These are phyloP conservation scores for Ctena decussata DNA, from an alignment of 2,888 invertebrate species.

Conservation along the genomic window DNA sequence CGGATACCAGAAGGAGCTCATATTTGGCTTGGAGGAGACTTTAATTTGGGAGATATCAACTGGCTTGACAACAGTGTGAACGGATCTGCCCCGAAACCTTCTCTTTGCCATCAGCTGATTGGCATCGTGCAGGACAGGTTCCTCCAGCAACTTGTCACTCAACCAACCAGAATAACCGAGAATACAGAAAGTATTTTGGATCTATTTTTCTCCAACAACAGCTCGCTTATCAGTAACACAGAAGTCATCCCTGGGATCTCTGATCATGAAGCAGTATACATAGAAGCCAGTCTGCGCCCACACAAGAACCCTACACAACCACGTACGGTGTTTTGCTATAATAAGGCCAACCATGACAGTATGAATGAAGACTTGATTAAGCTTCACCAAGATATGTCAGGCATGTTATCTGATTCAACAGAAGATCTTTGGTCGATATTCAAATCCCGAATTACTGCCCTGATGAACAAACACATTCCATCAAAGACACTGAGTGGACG, in stretches of 20 bases:
- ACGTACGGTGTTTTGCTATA: background rate
- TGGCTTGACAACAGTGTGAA: constrained; percentile 14
- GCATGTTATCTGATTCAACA: background rate
- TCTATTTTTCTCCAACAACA: constrained; percentile 28
- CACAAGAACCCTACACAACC: background rate
- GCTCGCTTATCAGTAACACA: no score
- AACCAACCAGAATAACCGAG: constrained; percentile 29
- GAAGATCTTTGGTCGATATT: no score
- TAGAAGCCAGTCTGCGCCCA: constrained; percentile 9
- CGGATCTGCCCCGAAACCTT: background rate
- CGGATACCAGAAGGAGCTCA: constrained; percentile 12
- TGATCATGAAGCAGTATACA: no score
- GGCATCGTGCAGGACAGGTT: background rate
- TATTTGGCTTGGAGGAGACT: constrained; percentile 22
- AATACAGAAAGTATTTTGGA: constrained; percentile 11
- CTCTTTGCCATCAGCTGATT: background rate
- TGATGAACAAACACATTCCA: background rate
- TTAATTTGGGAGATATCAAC: constrained; percentile 15
- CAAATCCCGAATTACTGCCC: background rate
- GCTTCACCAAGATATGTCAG: background rate
- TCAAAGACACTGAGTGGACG: background rate
- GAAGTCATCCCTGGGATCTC: no score
- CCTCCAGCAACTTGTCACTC: constrained; percentile 12
- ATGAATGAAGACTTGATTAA: constrained; percentile 10
- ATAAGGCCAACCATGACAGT: constrained; percentile 27